A percentile compares a stretch with the other conserved stretches of the same genome.
Evolutionary conservation across 1,140 invertebrate genomes (phyloP).

Genomic region (Prorops nasuta): DNA sequence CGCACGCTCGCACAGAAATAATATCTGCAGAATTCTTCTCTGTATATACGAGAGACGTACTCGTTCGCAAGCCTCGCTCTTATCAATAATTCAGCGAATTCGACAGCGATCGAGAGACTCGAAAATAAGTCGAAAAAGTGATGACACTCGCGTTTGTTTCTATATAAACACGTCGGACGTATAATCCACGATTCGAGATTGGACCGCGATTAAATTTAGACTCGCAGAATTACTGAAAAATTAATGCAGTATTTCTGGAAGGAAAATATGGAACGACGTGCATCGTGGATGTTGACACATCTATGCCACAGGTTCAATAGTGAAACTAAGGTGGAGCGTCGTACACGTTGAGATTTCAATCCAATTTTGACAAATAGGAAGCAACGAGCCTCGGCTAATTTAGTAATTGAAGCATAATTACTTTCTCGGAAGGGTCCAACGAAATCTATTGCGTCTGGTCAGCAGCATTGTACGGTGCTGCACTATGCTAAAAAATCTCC

Average conservation of each 20-base stretch:
- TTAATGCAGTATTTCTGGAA: too few relatives aligned
- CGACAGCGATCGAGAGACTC: conserved; percentile 27
- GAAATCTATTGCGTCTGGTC: conserved; percentile 28
- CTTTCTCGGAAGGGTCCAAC: conserved; percentile 26
- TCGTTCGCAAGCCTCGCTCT: conserved; percentile 23
- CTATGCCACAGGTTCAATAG: too few relatives aligned
- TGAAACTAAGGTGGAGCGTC: too few relatives aligned
- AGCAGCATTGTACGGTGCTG: conserved; percentile 8
- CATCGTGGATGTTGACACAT: too few relatives aligned
- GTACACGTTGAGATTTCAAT: conserved; percentile 30
- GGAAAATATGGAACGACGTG: too few relatives aligned
- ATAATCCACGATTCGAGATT: too few relatives aligned
- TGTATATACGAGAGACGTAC: too few relatives aligned
- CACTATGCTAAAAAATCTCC: conserved; percentile 12
- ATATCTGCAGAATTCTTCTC: conserved; percentile 30
- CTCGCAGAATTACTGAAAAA: too few relatives aligned
- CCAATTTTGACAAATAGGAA: conserved; percentile 26
- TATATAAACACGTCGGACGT: too few relatives aligned
- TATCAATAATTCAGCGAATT: conserved; percentile 41
- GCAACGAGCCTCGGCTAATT: conserved; percentile 25
- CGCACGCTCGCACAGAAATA: too few relatives aligned
- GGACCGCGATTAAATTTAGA: too few relatives aligned
- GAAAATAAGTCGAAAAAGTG: conserved; percentile 36
- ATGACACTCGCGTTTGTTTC: too few relatives aligned
- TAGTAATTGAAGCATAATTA: conserved; percentile 35